These are phyloP conservation scores for Thecocarcelia acutangulata DNA, from an alignment of 2,888 invertebrate genomes.

Conservation along the genomic window DNA sequence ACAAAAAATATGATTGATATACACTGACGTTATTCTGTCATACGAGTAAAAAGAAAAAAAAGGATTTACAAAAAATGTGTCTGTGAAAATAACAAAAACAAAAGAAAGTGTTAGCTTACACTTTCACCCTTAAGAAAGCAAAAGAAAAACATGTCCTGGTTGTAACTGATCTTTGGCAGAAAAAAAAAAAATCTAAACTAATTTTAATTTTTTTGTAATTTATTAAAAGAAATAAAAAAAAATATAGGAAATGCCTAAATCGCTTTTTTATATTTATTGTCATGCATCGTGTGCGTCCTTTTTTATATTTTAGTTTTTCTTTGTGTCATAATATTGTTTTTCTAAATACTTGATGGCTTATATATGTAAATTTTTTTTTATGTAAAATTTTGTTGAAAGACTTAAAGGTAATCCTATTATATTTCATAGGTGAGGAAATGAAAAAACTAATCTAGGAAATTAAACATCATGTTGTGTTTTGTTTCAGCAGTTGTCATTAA, in stretches of 20 bases:
- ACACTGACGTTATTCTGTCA: constrained; percentile 20
- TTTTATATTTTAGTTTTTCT: background rate
- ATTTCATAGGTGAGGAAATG: too few relatives aligned
- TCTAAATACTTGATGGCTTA: background rate
- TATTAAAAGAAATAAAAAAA: background rate
- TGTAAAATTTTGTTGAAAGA: background rate
- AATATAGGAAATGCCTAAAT: too few relatives aligned
- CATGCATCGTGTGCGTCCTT: background rate
- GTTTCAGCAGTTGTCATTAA: background rate
- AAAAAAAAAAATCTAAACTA: background rate
- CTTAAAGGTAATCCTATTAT: too few relatives aligned
- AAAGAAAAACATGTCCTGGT: constrained; percentile 5
- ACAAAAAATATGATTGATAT: constrained; percentile 2
- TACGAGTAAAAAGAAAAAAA: too few relatives aligned
- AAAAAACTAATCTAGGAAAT: too few relatives aligned
- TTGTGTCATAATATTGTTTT: constrained; percentile 13
- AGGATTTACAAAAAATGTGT: background rate
- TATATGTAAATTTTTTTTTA: constrained; percentile 39
- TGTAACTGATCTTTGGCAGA: constrained; percentile 3
- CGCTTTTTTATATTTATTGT: too few relatives aligned
- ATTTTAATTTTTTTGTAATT: constrained; percentile 17
- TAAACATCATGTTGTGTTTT: too few relatives aligned
- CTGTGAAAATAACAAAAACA: background rate
- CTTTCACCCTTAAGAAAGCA: constrained; percentile 1
- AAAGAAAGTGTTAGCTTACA: constrained; percentile 14